Conservation (phyloP, 1,140 invertebrate species). For the Aphaenogaster rudis region DNA sequence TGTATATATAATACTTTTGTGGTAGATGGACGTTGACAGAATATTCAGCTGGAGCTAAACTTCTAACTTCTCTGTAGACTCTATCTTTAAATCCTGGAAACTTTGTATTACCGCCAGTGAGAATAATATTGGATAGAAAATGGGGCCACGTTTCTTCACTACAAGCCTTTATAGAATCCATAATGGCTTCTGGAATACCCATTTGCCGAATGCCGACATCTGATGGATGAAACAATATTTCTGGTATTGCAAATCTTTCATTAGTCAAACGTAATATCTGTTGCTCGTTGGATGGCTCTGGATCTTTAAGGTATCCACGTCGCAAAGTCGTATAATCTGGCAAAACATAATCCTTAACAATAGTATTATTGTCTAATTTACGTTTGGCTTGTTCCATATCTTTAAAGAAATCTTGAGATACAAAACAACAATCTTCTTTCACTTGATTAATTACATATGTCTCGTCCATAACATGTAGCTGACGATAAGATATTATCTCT, state of each 20-base stretch:
- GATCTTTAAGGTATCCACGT: constrained; percentile 92
- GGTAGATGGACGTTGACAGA: constrained; percentile 92
- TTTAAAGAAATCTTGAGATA: constrained; percentile 94
- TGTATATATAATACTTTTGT: constrained; percentile 87
- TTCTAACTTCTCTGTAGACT: constrained; percentile 93
- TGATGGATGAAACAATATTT: constrained; percentile 97
- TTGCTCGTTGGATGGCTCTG: constrained; percentile 90
- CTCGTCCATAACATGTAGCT: constrained; percentile 99
- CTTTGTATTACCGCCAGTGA: constrained; percentile 96
- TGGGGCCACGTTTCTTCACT: constrained; percentile 93
- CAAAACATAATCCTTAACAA: constrained; percentile 96
- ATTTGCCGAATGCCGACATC: constrained; percentile 98
- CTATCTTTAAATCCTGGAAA: constrained; percentile 95
- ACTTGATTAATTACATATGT: constrained; percentile 99
- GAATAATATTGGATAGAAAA: constrained; percentile 95
- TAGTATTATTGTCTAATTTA: constrained; percentile 89
- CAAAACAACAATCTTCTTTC: constrained; percentile 99
- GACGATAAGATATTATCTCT: constrained; percentile 98
- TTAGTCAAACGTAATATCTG: constrained; percentile 96
- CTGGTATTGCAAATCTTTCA: constrained; percentile 97
- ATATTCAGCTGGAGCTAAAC: constrained; percentile 92
- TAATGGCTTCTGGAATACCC: constrained; percentile 97
- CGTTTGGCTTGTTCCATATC: constrained; percentile 94
- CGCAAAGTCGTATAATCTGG: constrained; percentile 97
- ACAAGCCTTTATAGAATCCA: constrained; percentile 91